These are phyloP conservation scores for Anastatus disparis DNA, from an alignment of 1,140 invertebrate genomes.

Conservation along the genomic window DNA sequence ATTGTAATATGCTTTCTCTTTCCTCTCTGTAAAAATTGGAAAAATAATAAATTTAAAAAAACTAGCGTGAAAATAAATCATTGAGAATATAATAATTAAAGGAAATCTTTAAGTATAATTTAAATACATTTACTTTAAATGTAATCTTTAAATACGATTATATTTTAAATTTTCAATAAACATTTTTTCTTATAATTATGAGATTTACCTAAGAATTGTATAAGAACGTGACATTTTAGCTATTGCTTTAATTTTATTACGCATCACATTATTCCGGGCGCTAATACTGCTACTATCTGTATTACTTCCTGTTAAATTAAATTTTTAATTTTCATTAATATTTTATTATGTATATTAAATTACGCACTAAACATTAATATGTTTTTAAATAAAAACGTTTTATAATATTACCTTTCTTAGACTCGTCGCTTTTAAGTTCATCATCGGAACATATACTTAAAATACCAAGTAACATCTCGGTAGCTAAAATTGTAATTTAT, in stretches of 20 bases:
- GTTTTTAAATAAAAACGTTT: background rate
- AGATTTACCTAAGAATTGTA: constrained; percentile 24
- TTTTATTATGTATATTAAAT: background rate
- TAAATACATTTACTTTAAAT: background rate
- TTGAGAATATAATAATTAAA: background rate
- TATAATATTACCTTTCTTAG: constrained; percentile 70
- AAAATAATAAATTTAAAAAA: background rate
- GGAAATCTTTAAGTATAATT: background rate
- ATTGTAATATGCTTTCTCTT: constrained; percentile 23
- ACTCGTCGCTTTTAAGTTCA: constrained; percentile 96
- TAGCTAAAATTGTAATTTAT: constrained; percentile 76
- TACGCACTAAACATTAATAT: background rate
- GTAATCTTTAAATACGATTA: background rate
- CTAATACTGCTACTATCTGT: background rate
- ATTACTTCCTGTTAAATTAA: background rate
- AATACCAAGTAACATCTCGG: constrained; percentile 99
- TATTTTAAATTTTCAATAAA: background rate
- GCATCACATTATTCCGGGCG: constrained; percentile 19
- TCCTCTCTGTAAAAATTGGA: constrained; percentile 19
- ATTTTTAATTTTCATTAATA: background rate
- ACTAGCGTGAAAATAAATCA: background rate
- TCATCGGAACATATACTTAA: constrained; percentile 99
- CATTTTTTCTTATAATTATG: too few species aligned
- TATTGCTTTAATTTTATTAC: constrained; percentile 29
- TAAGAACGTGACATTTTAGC: constrained; percentile 26